Conservation (phyloP, 2,113 vertebrate genomes). For the Zapus hudsonius region DNA sequence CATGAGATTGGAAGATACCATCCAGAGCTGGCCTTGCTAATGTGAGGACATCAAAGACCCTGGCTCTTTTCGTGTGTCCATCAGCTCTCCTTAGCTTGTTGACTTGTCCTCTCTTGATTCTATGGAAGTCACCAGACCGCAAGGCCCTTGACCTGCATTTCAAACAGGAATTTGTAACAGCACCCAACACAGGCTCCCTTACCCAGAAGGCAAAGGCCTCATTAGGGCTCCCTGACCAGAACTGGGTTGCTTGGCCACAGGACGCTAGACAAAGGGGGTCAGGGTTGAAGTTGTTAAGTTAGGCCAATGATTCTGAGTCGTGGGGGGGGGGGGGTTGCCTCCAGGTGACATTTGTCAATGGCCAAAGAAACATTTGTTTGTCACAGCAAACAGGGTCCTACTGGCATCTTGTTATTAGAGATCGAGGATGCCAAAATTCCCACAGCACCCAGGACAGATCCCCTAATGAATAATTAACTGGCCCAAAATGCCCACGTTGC, state of each 20-base stretch:
- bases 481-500: fast-evolving
- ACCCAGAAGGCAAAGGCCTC: background rate
- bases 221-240: background rate
- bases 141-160: background rate
- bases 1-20: background rate
- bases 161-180: background rate
- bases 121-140: background rate
- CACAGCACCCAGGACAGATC: background rate
- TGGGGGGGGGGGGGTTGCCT: background rate
- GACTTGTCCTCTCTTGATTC: background rate
- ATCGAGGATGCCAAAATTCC: background rate
- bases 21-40: background rate
- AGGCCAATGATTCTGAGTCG: background rate
- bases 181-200: background rate
- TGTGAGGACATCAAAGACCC: background rate
- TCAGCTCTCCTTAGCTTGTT: too few species aligned
- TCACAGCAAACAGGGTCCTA: background rate
- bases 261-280: background rate
- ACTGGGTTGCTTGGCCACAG: background rate
- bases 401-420: background rate
- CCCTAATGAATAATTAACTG: background rate
- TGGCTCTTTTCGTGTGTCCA: too few species aligned
- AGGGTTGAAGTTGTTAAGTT: too few species aligned
- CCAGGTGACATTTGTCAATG: background rate
- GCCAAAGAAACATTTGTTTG: background rate